Base-by-base conservation (phyloP, 1,140 invertebrate species). In the Panagrolaimus sp. region DNA sequence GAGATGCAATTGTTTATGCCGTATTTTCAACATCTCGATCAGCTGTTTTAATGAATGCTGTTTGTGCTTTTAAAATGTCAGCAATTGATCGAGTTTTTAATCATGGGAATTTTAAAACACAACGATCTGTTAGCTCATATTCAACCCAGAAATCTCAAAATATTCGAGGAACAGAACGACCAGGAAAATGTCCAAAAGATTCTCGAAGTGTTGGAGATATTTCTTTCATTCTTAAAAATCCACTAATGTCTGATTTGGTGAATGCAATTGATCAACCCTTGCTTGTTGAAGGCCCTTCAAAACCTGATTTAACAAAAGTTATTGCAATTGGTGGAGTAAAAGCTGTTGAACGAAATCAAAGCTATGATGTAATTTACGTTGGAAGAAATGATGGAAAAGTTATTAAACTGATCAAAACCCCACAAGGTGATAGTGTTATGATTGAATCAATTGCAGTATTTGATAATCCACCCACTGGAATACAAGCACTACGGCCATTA, bases 141-240 rank as follows among this genome's bases (percentile, higher is more conserved):
- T 25, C n/a, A 92, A 94, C 82, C 98, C 94, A 94, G 84, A 95
- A 20, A 89, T 92, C 45, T 88, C 93, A 66, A 77, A 78, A 23
- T 74, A 2, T 38, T 38, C 82, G n/a, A 16, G 76, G 70, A 23
- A 83, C 85, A 9, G 74, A 75, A 7, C 80, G 87, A 65, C 87
- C 87, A 5, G 84, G 84, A 16, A 47, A 91, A 76, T 98, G 95
- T 84, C 91, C 91, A 1, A 91, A 91, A 77, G 91, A 96, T 82
- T 95, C 92, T 25, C 87, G 91, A 66, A 90, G 89, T 5, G 86
- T 96, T 47, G 88, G 90, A 7, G 92, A 95, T 80, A 89, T 96
- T 0, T 94, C 93, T 84, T 98, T 98, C 83, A 90, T 96, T 72
- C 93, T 93, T 82, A 89, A 89, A n/a, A 93, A 98, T 87, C 90